Evolutionary conservation across 2,888 invertebrate species (phyloP), one percentile per base, ranked within the genome.

Genomic region (Clunio marinus): DNA sequence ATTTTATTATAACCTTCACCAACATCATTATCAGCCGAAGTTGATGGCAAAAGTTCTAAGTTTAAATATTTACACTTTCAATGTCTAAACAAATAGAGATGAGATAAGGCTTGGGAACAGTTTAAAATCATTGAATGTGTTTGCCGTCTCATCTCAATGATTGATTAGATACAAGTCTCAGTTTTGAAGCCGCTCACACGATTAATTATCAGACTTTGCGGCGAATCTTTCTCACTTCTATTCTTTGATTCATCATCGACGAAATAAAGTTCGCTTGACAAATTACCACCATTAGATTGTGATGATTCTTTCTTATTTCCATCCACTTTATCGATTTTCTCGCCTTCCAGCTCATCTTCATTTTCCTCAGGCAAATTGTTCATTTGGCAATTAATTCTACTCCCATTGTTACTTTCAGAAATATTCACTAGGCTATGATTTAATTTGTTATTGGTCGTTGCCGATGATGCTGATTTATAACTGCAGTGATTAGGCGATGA

Each of bases 141-240:
- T n/a, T n/a, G n/a, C n/a, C n/a, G n/a, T n/a, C n/a, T n/a, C n/a
- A n/a, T n/a, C n/a, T n/a, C n/a, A n/a, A n/a, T 13, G 45, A 45
- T 27, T 24, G 22, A 66, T 66, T 66, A 66, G 28, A 66, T 66
- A 66, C 66, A 66, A 22, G 66, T 66, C 66, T 66, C 66, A 15
- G 66, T 51, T 66, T 66, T 66, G 28, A 66, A 66, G 51, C 25
- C 66, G 17, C 22, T 66, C 24, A 51, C 20, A 7, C 66, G 35
- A 35, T 55, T 66, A 66, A 66, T 66, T 51, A 66, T 28, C 55
- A 66, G 15, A 35, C 55, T 66, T 51, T 66, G 51, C 20, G 66
- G 66, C 17, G 51, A 13, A 17, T 51, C 51, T 22, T 32, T 55
- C 25, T 13, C 25, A 28, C 10, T 28, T 32, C 17, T 32, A 35